A percentile compares a stretch with the other conserved stretches of the same genome.
These are phyloP conservation scores for Drosophila paramelanica DNA, from an alignment of 2,888 invertebrate species.

Conservation along the genomic window DNA sequence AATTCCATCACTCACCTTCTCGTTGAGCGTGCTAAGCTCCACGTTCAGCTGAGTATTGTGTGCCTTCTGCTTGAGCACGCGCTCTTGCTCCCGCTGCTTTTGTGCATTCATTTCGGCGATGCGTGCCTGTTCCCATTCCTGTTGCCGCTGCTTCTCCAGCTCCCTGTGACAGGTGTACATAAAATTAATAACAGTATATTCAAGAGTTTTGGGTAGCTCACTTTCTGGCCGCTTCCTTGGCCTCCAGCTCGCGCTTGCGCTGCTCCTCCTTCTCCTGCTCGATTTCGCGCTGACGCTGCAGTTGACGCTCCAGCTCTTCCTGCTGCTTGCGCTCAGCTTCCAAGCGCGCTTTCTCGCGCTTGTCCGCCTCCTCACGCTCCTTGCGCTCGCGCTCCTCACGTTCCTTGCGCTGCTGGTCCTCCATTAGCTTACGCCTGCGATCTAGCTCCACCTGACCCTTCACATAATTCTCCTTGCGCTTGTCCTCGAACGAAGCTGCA, in stretches of 20 bases:
- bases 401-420: constrained; percentile 95
- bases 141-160: constrained; percentile 96
- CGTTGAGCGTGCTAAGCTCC: constrained; percentile 88
- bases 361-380: constrained; percentile 95
- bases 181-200: no score
- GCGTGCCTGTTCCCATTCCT: constrained; percentile 97
- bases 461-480: constrained; percentile 98
- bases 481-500: constrained; percentile 95
- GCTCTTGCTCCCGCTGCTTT: constrained; percentile 93
- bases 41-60: constrained; percentile 93
- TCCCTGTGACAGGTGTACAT: constrained; percentile 86
- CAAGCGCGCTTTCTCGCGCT: constrained; percentile 91
- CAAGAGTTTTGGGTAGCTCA: constrained; percentile 37
- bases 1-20: constrained; percentile 72
- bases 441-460: constrained; percentile 99
- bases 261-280: constrained; percentile 92
- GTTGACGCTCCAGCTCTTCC: constrained; percentile 93
- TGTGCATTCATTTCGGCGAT: constrained; percentile 94
- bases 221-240: constrained; percentile 91
- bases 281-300: constrained; percentile 91
- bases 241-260: constrained; percentile 91
- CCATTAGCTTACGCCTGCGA: constrained; percentile 93
- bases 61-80: constrained; percentile 93
- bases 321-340: constrained; percentile 92
- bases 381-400: constrained; percentile 96